Base-by-base conservation (phyloP, 2,113 vertebrate species). In the Pedetes capensis region DNA sequence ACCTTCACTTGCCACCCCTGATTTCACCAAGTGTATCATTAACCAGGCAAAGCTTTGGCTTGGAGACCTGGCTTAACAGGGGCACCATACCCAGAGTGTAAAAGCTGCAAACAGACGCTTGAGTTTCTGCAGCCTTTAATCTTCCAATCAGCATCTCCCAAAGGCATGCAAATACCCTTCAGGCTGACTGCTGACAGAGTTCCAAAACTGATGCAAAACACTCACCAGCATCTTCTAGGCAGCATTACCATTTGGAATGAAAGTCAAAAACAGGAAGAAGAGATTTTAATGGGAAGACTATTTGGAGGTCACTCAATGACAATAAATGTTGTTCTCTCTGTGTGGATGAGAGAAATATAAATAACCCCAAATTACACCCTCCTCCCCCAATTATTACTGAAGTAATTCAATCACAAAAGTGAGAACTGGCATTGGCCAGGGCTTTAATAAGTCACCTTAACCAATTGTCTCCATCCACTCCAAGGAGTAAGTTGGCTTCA, bases 271-370 rank as follows among this genome's bases (percentile, higher is more conserved):
- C 79, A 91, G 34, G 61, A 97, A 22, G 7, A 72, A 29, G n/a
- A 49, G 27, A 57, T 57, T 96, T 92, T 89, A 95, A 95, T 61
- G 25, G 44, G 22, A 96, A 55, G 55, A 93, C 51, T 37, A 95
- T 93, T 8, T 93, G 82, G 96, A 96, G 76, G 83, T 93, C 96
- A 69, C 64, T 95, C 76, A 80, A 76, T 39, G 53, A 91, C 68
- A 95, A 49, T 14, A 92, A 37, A 89, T 69, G 75, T 87, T 37
- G 7, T 68, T 86, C 32, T 69, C 23, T 94, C 81, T 88, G 47
- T 6, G 4, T 6, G 42, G 18, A 87, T 23, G 61, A 69, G 32
- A 83, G 55, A 94, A 84, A 80, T n/a, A 63, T 23, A 93, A 90
- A 75, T n/a, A 42, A 76, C 16, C 20, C 74, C 68, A 72, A 87